Conservation (phyloP, 2,113 vertebrate species). For the Pedetes capensis region DNA sequence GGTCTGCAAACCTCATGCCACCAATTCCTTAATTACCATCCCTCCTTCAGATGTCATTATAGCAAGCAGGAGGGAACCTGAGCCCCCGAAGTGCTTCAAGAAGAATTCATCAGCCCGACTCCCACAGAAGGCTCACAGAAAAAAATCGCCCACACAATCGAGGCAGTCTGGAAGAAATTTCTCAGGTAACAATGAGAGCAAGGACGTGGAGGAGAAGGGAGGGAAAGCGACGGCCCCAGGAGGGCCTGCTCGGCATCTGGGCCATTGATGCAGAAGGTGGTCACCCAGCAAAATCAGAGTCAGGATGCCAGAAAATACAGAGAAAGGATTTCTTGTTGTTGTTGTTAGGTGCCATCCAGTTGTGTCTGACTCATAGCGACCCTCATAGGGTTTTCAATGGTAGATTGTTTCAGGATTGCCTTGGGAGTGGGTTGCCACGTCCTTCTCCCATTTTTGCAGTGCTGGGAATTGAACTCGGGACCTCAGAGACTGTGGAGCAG, state of each 20-base stretch:
- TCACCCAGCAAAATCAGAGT: background rate
- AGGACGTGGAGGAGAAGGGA: background rate
- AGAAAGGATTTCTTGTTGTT: background rate
- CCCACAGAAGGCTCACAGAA: slow-evolving; percentile 2
- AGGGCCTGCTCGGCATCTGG: background rate
- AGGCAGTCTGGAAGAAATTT: background rate
- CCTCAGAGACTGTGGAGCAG: too few species aligned
- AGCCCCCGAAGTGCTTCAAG: slow-evolving; percentile 44
- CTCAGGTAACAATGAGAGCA: slow-evolving; percentile 1
- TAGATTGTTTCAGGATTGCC: too few species aligned
- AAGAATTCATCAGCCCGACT: slow-evolving; percentile 59
- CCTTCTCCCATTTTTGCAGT: too few species aligned
- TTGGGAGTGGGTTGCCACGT: too few species aligned
- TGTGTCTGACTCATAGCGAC: too few species aligned
- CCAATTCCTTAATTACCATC: slow-evolving; percentile 47
- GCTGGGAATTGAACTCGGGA: too few species aligned
- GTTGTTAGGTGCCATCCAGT: too few species aligned
- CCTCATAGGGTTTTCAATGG: too few species aligned
- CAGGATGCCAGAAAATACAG: background rate
- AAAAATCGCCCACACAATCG: slow-evolving; percentile 4
- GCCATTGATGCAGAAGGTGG: background rate
- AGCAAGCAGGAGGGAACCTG: slow-evolving; percentile 31
- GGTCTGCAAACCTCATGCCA: background rate
- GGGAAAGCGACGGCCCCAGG: background rate
- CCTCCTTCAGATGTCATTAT: slow-evolving; percentile 58